A percentile compares a stretch with the other conserved stretches of the same genome.
These are phyloP conservation scores for Pyrochroa serraticornis DNA, from an alignment of 2,888 invertebrate genomes.

Conservation along the genomic window DNA sequence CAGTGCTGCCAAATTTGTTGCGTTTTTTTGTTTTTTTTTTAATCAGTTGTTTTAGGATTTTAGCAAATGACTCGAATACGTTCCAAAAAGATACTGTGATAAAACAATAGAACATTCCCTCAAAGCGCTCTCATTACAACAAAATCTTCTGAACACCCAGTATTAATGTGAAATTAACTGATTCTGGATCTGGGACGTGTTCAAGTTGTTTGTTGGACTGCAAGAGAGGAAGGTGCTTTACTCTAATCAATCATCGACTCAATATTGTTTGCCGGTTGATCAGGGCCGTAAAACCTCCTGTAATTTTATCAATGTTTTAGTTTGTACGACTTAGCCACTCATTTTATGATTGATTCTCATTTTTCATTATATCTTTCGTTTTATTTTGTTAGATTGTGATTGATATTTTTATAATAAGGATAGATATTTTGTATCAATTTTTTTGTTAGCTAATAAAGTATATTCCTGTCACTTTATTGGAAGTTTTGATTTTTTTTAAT, in stretches of 20 bases:
- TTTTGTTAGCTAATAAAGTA: conserved; percentile 16
- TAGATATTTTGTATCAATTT: not conserved
- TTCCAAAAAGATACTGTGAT: conserved; percentile 21
- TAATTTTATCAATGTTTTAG: conserved; percentile 9
- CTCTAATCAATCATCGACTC: too few relatives aligned
- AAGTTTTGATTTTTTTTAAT: too few relatives aligned
- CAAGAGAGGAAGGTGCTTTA: too few relatives aligned
- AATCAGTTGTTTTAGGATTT: not conserved
- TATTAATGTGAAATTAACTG: too few relatives aligned
- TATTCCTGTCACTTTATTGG: not conserved
- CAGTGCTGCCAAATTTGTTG: conserved; percentile 17
- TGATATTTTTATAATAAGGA: conserved; percentile 13
- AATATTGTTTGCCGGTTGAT: not conserved
- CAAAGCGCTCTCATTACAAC: too few relatives aligned
- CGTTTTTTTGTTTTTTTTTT: conserved; percentile 16
- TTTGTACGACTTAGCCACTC: conserved; percentile 9
- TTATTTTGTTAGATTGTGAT: conserved; percentile 21
- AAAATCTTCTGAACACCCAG: too few relatives aligned
- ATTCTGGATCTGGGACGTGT: too few relatives aligned
- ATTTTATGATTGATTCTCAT: conserved; percentile 9
- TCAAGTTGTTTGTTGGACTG: too few relatives aligned
- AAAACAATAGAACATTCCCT: not conserved
- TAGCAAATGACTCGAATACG: conserved; percentile 7
- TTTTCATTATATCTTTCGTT: conserved; percentile 5
- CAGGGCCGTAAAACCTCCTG: conserved; percentile 1